These are phyloP conservation scores for Amblyopsis hoosieri DNA, from an alignment of 2,797 vertebrate genomes.

Conservation along the genomic window DNA sequence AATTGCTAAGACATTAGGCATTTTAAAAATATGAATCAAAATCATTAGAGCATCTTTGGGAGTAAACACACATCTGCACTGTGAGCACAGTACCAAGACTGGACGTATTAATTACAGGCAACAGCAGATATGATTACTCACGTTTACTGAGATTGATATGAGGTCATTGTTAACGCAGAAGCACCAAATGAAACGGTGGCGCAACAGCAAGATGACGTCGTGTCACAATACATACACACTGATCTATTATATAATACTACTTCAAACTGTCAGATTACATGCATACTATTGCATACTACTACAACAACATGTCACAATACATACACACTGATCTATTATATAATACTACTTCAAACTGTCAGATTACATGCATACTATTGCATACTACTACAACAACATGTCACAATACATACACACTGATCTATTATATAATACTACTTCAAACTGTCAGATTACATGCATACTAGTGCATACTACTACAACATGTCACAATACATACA, in stretches of 20 bases:
- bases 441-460: too few relatives aligned
- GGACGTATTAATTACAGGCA: not conserved
- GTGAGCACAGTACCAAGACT: not conserved
- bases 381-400: not conserved
- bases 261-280: too few relatives aligned
- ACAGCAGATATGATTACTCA: not conserved
- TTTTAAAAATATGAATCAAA: not conserved
- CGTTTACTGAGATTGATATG: not conserved
- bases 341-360: too few relatives aligned
- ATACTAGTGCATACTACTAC: too few relatives aligned
- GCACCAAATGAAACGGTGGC: too few relatives aligned
- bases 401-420: not conserved
- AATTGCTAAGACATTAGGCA: not conserved
- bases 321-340: too few relatives aligned
- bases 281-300: too few relatives aligned
- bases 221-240: too few relatives aligned
- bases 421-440: too few relatives aligned
- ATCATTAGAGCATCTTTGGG: not conserved
- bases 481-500: not conserved
- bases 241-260: too few relatives aligned
- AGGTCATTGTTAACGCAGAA: not conserved
- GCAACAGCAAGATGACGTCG: too few relatives aligned
- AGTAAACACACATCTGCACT: conserved; percentile 4
- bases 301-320: too few relatives aligned
- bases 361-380: not conserved